Percentiles rank a stretch among this genome's conserved stretches.
Conservation (phyloP, 2,888 invertebrate genomes). For the Syritta pipiens region DNA sequence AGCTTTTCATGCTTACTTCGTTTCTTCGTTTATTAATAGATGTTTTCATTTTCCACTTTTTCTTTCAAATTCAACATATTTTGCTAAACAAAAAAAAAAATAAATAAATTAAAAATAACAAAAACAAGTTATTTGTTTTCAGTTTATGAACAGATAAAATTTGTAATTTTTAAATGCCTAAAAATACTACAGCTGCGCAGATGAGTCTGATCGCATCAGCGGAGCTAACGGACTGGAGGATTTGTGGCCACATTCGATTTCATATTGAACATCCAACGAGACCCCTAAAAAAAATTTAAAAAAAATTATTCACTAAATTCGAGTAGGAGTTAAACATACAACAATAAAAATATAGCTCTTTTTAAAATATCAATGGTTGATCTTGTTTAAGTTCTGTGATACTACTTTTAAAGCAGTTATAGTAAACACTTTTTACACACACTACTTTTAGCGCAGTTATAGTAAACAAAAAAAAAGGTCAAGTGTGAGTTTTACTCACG, state of each 20-base stretch:
- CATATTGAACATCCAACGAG: conserved; percentile 89
- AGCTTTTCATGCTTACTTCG: not conserved
- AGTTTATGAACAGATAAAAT: conserved; percentile 62
- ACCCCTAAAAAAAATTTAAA: conserved; percentile 80
- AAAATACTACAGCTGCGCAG: conserved; percentile 85
- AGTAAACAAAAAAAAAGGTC: too few relatives aligned
- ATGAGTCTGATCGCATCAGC: conserved; percentile 88
- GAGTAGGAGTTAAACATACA: not conserved
- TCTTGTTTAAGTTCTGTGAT: too few relatives aligned
- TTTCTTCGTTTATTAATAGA: not conserved
- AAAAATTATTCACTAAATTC: conserved; percentile 3
- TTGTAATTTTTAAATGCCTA: conserved; percentile 54
- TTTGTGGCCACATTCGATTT: conserved; percentile 88
- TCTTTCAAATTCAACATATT: conserved; percentile 52
- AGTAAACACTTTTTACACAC: too few relatives aligned
- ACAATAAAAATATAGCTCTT: too few relatives aligned
- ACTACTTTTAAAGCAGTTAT: too few relatives aligned
- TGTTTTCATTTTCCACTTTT: not conserved
- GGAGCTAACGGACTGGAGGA: conserved; percentile 89
- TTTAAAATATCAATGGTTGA: too few relatives aligned
- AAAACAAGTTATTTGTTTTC: conserved; percentile 23
- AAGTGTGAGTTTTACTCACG: too few relatives aligned
- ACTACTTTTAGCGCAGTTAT: too few relatives aligned
- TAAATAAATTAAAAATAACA: conserved; percentile 46
- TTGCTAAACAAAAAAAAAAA: conserved; percentile 43